phyloP scores from a whole-genome alignment of 2,797 vertebrate species.

The Acanthurus lineatus region DNA sequence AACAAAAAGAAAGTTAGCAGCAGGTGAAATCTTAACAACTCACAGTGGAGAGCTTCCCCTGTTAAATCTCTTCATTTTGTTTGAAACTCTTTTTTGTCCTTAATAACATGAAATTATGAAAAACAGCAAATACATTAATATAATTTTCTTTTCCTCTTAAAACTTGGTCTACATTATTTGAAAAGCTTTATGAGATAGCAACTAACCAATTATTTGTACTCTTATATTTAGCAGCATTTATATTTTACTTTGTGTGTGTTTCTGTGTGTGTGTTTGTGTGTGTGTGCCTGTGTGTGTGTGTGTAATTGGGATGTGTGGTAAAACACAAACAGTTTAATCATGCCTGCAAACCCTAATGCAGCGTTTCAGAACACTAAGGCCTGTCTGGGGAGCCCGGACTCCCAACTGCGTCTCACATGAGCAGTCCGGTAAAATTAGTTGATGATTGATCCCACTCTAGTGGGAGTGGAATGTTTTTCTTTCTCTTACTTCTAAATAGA shows the following conservation, averaged over 20 bases:
- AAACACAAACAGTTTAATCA: constrained; percentile 82
- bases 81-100: constrained; percentile 31
- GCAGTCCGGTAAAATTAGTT: constrained; percentile 87
- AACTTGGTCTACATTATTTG: constrained; percentile 50
- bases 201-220: constrained; percentile 46
- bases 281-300: constrained; percentile 26
- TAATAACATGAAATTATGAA: constrained; percentile 11
- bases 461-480: constrained; percentile 76
- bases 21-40: constrained; percentile 47
- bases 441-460: constrained; percentile 85
- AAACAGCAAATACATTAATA: constrained; percentile 30
- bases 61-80: constrained; percentile 3
- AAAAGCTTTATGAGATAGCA: constrained; percentile 37
- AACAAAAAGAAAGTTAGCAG: constrained; percentile 62
- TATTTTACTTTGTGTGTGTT: constrained; percentile 35
- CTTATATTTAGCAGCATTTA: constrained; percentile 44
- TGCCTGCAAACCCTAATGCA: constrained; percentile 77
- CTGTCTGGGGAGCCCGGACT: constrained; percentile 77
- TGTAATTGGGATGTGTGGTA: constrained; percentile 38
- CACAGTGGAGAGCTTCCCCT: constrained; percentile 9
- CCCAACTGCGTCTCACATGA: constrained; percentile 84
- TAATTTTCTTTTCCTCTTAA: constrained; percentile 22
- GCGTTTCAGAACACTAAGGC: constrained; percentile 71
- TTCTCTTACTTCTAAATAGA: constrained; percentile 81
- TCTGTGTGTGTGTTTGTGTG: constrained; percentile 9